A percentile compares a stretch with the other conserved stretches of the same genome.
phyloP scores from a whole-genome alignment of 2,888 invertebrate genomes.

The Troides oblongomaculatus region DNA sequence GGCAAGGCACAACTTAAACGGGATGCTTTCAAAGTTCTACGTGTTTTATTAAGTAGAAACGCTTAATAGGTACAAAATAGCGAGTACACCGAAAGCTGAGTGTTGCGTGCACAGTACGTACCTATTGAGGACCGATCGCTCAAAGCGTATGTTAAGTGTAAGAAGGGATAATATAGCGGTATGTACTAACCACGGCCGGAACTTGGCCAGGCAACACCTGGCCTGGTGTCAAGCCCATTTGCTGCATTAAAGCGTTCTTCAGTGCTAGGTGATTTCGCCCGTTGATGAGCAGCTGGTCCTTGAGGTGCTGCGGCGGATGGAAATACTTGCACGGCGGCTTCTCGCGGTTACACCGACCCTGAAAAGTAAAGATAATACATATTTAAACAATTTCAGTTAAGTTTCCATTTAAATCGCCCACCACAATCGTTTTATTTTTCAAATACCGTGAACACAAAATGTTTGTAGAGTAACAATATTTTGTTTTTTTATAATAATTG shows the following conservation, averaged over 20 bases:
- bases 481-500: not conserved
- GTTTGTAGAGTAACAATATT: too few relatives aligned
- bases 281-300: constrained; percentile 99
- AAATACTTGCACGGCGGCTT: constrained; percentile 99
- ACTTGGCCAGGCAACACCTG: constrained; percentile 96
- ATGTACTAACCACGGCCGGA: constrained; percentile 92
- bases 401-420: not conserved
- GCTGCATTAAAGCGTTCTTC: constrained; percentile 98
- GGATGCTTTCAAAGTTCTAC: constrained; percentile 53
- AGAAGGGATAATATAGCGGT: constrained; percentile 30
- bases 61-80: constrained; percentile 60
- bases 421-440: not conserved
- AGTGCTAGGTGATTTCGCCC: constrained; percentile 99
- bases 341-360: constrained; percentile 99
- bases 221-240: constrained; percentile 95
- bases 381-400: not conserved
- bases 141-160: constrained; percentile 51
- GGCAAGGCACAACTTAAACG: constrained; percentile 67
- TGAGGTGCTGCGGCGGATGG: constrained; percentile 99
- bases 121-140: constrained; percentile 70
- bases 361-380: constrained; percentile 56
- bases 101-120: constrained; percentile 68
- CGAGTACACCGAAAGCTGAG: constrained; percentile 75
- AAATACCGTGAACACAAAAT: not conserved
- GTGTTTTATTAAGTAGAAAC: constrained; percentile 53